Conservation (phyloP, 2,888 invertebrate species). For the Gibbula magus region DNA sequence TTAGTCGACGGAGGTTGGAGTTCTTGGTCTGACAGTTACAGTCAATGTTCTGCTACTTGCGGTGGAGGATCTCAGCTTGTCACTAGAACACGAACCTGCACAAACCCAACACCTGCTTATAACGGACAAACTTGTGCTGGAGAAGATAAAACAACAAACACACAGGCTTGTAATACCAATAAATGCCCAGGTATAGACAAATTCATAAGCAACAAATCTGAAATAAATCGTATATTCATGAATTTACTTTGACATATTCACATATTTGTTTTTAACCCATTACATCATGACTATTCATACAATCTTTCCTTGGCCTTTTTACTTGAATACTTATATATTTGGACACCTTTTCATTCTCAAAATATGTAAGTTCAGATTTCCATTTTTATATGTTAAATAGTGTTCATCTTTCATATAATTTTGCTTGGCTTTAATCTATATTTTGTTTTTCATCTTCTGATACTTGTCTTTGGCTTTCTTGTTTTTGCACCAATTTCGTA, state of each 20-base stretch:
- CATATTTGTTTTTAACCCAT: too few species aligned
- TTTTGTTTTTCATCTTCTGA: neutral
- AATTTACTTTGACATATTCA: too few species aligned
- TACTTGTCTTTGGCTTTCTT: neutral
- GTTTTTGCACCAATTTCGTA: too few species aligned
- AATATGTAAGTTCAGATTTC: neutral
- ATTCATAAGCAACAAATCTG: too few species aligned
- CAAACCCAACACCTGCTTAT: slow-evolving; percentile 21
- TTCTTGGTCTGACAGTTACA: neutral
- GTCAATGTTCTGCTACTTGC: slow-evolving; percentile 19
- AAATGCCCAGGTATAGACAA: slow-evolving; percentile 1
- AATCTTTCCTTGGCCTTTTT: too few species aligned
- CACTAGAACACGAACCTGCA: slow-evolving; percentile 6
- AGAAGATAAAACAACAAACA: neutral
- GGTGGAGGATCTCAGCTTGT: slow-evolving; percentile 7
- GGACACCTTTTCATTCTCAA: too few species aligned
- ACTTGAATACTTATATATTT: too few species aligned
- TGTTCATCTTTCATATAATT: too few species aligned
- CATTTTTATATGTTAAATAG: too few species aligned
- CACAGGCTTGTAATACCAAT: neutral
- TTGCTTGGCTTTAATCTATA: too few species aligned
- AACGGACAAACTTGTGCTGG: slow-evolving; percentile 14
- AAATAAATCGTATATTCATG: too few species aligned
- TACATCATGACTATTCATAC: too few species aligned
- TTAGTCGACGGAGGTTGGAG: neutral